phyloP scores from a whole-genome alignment of 2,113 vertebrate genomes.

The Abramis brama region DNA sequence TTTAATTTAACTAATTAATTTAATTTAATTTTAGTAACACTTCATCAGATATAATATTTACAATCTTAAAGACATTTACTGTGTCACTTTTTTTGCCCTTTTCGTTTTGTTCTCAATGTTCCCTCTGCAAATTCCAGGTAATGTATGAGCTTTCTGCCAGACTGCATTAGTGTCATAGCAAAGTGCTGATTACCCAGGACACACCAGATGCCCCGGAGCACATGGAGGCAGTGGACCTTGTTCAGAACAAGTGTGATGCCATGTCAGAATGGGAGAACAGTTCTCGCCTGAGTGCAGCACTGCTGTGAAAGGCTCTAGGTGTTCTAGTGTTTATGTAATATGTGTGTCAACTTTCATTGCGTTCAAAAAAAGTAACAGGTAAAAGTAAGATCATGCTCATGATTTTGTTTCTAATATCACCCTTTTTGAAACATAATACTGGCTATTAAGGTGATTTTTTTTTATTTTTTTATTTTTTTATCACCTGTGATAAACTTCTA shows the following conservation, averaged over 20 bases:
- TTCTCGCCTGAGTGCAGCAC: slow-evolving; percentile 32
- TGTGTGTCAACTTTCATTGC: slow-evolving; percentile 19
- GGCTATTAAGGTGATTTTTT: background rate
- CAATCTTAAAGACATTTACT: background rate
- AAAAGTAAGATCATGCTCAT: background rate
- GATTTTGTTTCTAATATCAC: background rate
- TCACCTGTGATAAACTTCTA: too few relatives aligned
- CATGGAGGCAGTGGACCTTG: slow-evolving; percentile 67
- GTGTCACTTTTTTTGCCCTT: background rate
- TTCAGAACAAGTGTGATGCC: slow-evolving; percentile 69
- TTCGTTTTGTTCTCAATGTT: slow-evolving; percentile 33
- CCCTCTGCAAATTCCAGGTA: slow-evolving; percentile 47
- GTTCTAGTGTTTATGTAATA: background rate
- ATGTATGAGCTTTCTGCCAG: slow-evolving; percentile 60
- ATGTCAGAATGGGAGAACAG: slow-evolving; percentile 59
- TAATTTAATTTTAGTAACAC: background rate
- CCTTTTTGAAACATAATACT: background rate
- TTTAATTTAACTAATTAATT: background rate
- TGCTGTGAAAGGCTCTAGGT: background rate
- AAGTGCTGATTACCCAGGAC: slow-evolving; percentile 67
- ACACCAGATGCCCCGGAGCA: slow-evolving; percentile 61
- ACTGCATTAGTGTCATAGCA: slow-evolving; percentile 63
- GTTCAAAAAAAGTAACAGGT: background rate
- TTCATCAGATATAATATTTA: background rate
- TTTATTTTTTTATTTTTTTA: background rate